Evolutionary conservation across 2,113 vertebrate species (phyloP), one percentile per base, ranked within the genome.

Genomic region (Notarius lentiginosus): DNA sequence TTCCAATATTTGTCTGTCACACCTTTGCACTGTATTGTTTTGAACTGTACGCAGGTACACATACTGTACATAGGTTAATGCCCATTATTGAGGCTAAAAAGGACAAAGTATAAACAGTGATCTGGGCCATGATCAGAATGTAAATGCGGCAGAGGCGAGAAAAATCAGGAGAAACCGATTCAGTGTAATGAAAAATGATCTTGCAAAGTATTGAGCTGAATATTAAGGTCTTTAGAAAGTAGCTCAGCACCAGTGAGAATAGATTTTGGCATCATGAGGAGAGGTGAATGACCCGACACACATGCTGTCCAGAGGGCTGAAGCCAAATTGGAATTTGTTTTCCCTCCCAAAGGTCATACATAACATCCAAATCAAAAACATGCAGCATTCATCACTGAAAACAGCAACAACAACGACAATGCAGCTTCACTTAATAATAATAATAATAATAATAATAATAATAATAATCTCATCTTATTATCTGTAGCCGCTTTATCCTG

Each of bases 251-350:
- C 56, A 61, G 51, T n/a, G 68, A 75, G 77, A 41, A 51, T 72
- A 61, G 7, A 11, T 79, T 79, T 79, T 34, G 51, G 53, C 77
- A 76, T 51, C 73, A 51, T 76, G 14, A 84, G 56, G 24, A 63
- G 30, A 84, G 55, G 56, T n/a, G 72, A 60, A 61, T 60, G 34
- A 73, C 83, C 24, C 22, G 34, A 22, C 30, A 72, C 51, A 72
- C 66, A n/a, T 55, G 20, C 65, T 68, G 30, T 53, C 84, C 84
- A 80, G 56, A 70, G 61, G 53, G 79, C 51, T 55, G 4, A 20
- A 80, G 55, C 82, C 63, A 89, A 84, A 15, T 70, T 65, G 60
- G 82, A 58, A 82, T 83, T 80, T 53, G 68, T 49, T 79, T 89
- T 76, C 53, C 70, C 75, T 73, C 55, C 2, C 49, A 63, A 53